phyloP scores from a whole-genome alignment of 2,113 vertebrate species.

The Delphinus delphis region DNA sequence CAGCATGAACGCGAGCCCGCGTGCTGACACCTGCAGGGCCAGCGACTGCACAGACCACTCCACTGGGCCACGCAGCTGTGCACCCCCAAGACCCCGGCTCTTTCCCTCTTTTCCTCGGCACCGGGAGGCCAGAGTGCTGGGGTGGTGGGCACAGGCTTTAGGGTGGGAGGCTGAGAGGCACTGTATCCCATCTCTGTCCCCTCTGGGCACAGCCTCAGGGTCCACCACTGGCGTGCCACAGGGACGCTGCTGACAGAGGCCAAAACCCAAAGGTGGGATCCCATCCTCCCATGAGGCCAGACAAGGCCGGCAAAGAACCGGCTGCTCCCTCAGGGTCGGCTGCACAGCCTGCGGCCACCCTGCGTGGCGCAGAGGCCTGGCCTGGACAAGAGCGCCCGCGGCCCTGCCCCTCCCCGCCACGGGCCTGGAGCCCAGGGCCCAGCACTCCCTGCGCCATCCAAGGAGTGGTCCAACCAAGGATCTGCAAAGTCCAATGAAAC shows the following conservation, averaged over 20 bases:
- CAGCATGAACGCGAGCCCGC: rapidly evolving
- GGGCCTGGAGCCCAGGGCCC: neutral
- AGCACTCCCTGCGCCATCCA: rapidly evolving
- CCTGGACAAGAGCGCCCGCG: neutral
- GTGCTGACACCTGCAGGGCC: neutral
- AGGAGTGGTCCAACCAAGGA: rapidly evolving
- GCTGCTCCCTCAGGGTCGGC: neutral
- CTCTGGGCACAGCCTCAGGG: neutral
- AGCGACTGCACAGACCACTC: rapidly evolving
- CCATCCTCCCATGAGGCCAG: neutral
- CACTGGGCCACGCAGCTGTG: rapidly evolving
- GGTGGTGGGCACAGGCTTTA: too few species aligned
- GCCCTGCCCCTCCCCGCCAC: rapidly evolving
- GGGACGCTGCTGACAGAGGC: rapidly evolving
- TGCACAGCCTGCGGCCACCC: neutral
- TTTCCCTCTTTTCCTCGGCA: neutral
- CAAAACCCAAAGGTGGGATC: neutral
- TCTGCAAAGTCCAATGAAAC: rapidly evolving
- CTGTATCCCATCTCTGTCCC: rapidly evolving
- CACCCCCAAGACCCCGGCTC: neutral
- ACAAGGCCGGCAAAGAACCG: neutral
- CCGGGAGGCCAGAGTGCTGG: rapidly evolving
- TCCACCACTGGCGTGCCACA: rapidly evolving
- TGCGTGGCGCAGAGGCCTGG: rapidly evolving
- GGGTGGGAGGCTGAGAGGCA: neutral